Base-by-base conservation (phyloP, 2,113 vertebrate genomes). In the Ginglymostoma cirratum region DNA sequence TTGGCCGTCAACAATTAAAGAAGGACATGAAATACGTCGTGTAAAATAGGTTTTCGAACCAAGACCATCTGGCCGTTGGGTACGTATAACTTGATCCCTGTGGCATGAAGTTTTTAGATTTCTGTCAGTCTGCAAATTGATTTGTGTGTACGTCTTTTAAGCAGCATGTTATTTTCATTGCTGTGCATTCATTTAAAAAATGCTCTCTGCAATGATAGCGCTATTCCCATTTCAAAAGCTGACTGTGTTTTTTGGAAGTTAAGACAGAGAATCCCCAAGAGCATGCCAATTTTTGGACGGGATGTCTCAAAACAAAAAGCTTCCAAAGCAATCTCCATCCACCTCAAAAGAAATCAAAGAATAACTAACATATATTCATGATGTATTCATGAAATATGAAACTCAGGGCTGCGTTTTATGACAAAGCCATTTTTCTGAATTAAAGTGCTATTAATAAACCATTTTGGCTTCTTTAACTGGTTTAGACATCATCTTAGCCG, bases 401-500 rank as follows among this genome's bases (percentile, higher is more conserved):
- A 48, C 80, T 85, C 42, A 45, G 80, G 42, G 87, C 30, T 89
- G 27, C 15, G 8, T 52, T 90, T 90, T 90, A 55, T 61, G 52
- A 15, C 48, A n/a, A 52, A 34, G 61, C 24, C 87, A 34, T 48
- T 61, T 90, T 92, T 65, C 52, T 65, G 48, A 90, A 90, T 90
- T 65, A 90, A 61, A 12, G 52, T 61, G 87, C 55, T 89, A 17
- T 92, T 92, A 92, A 92, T 92, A 92, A 65, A 92, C 34, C 30
- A 90, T 65, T 61, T n/a, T 24, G 65, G 27, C 34, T 92, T n/a
- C 52, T 17, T 61, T 55, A n/a, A 21, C 55, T n/a, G 14, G 52
- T n/a, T 92, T 65, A n/a, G 83, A n/a, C 52, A 92, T n/a, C 27
- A n/a, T 61, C 30, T n/a, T 5, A 92, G 30, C 30, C 21, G n/a